Percentiles rank a stretch among this genome's conserved stretches.
Conservation (phyloP, 2,113 vertebrate genomes). For the Anarrhichthys ocellatus region DNA sequence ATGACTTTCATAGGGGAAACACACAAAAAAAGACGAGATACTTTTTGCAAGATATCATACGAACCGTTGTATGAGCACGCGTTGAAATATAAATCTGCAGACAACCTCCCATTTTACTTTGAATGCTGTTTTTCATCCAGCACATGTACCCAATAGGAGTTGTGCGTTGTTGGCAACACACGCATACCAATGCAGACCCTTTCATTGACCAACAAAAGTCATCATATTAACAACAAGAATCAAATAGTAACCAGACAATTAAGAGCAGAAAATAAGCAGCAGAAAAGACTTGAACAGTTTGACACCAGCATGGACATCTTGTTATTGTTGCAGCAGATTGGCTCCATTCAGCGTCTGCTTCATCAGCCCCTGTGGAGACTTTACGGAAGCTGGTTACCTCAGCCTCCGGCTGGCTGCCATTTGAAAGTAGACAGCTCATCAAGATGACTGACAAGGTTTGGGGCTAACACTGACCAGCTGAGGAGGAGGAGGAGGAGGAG, state of each 20-base stretch:
- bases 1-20: not conserved
- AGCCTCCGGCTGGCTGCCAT: slow-evolving; percentile 52
- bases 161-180: not conserved
- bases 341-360: slow-evolving; percentile 40
- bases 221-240: not conserved
- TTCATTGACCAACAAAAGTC: not conserved
- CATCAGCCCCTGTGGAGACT: slow-evolving; percentile 47
- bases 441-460: slow-evolving; percentile 66
- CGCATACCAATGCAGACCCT: not conserved
- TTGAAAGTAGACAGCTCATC: slow-evolving; percentile 67
- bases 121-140: not conserved
- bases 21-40: no score
- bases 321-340: slow-evolving; percentile 52
- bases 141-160: not conserved
- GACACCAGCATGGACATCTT: slow-evolving; percentile 27
- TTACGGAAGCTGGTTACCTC: slow-evolving; percentile 56
- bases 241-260: not conserved
- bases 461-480: slow-evolving; percentile 62
- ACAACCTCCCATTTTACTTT: not conserved
- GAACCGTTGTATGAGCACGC: no score
- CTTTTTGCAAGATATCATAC: no score
- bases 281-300: not conserved
- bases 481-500: slow-evolving; percentile 37
- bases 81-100: not conserved
- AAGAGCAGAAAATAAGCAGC: not conserved